phyloP scores from a whole-genome alignment of 92 coral and sea anemone species.

The Desmophyllum pertusum region DNA sequence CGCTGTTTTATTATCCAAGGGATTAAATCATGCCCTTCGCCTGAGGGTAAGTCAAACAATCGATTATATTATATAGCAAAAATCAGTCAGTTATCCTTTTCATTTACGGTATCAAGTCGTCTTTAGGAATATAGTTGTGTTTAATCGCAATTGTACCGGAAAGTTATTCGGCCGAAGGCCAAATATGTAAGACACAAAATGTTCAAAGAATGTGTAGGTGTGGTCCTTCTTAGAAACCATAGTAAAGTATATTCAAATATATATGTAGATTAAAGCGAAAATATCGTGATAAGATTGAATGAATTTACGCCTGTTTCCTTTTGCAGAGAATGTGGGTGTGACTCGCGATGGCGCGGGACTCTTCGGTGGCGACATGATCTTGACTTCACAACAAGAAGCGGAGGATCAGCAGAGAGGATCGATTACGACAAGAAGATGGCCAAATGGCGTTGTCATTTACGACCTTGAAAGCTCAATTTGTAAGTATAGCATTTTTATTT shows the following conservation, averaged over 20 bases:
- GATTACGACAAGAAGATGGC: conserved; percentile 12
- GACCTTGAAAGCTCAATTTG: neutral
- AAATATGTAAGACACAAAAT: too few species aligned
- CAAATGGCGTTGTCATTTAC: conserved; percentile 18
- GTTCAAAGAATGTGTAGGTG: too few species aligned
- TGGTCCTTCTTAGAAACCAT: too few species aligned
- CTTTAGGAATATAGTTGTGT: too few species aligned
- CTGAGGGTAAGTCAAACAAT: neutral
- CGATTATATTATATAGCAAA: too few species aligned
- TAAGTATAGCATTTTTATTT: conserved; percentile 8
- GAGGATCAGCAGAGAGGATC: neutral
- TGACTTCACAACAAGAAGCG: neutral
- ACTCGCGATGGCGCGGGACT: neutral
- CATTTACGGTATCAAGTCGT: too few species aligned
- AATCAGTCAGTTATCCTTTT: too few species aligned
- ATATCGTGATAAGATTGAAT: neutral
- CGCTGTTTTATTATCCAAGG: neutral
- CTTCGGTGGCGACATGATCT: conserved; percentile 4
- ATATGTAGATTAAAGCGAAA: neutral
- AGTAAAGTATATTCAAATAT: too few species aligned
- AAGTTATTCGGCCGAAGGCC: too few species aligned
- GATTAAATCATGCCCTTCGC: neutral
- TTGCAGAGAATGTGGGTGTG: conserved; percentile 1
- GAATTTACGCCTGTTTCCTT: neutral
- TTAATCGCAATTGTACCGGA: too few species aligned